Evolutionary conservation across 2,888 invertebrate genomes (phyloP), one percentile per base, ranked within the genome.

Genomic region (Pristionchus maxplancki): DNA sequence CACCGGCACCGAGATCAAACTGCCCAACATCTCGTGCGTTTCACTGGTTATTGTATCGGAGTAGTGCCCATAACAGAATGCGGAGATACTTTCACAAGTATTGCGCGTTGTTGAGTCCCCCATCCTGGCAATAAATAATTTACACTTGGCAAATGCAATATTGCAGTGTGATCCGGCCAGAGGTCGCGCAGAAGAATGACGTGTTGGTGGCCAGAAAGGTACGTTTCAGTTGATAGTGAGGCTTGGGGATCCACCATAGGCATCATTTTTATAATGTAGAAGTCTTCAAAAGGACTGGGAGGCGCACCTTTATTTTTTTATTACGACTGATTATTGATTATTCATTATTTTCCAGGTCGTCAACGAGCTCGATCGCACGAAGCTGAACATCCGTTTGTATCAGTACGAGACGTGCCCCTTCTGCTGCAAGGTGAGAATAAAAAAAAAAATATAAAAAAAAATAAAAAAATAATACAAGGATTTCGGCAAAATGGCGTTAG

Each of bases 341-440:
- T n/a, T n/a, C n/a, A n/a, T n/a, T 5, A 20, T 34, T 8, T 40
- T 44, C 15, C 9, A 92, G 92, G 91, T 93, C 88, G 89, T 93
- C n/a, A 94, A 93, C 84, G 91, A 91, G 85, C 78, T 92, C 85
- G 94, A 94, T 89, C 92, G 90, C 81, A 91, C 92, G 28, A 90
- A 92, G 13, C 95, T 98, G 89, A 97, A 97, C 92, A 95, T 99
- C 81, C 97, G 97, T 0, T 96, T 99, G 31, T 99, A 97, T 95
- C 99, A 99, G 96, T 99, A 98, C 95, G 97, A 98, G 94, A 98
- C 98, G 0, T 99, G 99, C 94, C 93, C 94, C 17, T 94, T 93
- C 90, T 94, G 94, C 85, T 94, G 94, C 89, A 94, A 94, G 86
- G 93, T 90, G 24, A 67, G 89, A 6, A 9, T 4, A n/a, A 3